Evolutionary conservation across 2,888 invertebrate species (phyloP), one percentile per base, ranked within the genome.

Genomic region (Dastarcus helophoroides): DNA sequence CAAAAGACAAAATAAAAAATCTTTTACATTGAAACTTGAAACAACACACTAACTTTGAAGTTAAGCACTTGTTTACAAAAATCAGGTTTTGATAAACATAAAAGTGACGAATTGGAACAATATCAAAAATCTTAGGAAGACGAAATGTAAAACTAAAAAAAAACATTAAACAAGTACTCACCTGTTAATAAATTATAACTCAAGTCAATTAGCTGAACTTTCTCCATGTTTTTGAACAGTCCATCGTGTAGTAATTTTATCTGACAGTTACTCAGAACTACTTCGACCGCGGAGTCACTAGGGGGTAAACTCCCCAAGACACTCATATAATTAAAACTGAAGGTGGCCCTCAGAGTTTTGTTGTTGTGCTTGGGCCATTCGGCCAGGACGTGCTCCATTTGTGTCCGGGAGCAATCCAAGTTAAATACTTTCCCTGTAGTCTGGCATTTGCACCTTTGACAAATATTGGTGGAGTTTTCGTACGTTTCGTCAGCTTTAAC

Each of bases 141-240:
- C n/a, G n/a, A n/a, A n/a, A n/a, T n/a, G n/a, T n/a, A n/a, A n/a
- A n/a, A n/a, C n/a, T n/a, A n/a, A n/a, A n/a, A n/a, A n/a, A n/a
- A n/a, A n/a, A n/a, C n/a, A n/a, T n/a, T n/a, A 7, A 19, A 19
- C n/a, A 19, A 6, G 4, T 26, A 43, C 54, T 47, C 57, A 72
- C 73, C 68, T 46, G 66, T 60, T 32, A 74, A 58, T 13, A 47
- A 48, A 46, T 74, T 74, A 43, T 69, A 64, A 54, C 72, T 71
- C 37, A 74, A 54, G 50, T 73, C 73, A 46, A 73, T 56, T 40
- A 65, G 69, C 23, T 65, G 63, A 19, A 73, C 51, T 24, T 63
- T 60, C 29, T 62, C 54, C 15, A 69, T 53, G 37, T 66, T 63
- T 29, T 61, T 60, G 48, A 74, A 72, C 2, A 69, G 61, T 25